phyloP scores from a whole-genome alignment of 2,888 invertebrate species.

The Lithosia quadra region DNA sequence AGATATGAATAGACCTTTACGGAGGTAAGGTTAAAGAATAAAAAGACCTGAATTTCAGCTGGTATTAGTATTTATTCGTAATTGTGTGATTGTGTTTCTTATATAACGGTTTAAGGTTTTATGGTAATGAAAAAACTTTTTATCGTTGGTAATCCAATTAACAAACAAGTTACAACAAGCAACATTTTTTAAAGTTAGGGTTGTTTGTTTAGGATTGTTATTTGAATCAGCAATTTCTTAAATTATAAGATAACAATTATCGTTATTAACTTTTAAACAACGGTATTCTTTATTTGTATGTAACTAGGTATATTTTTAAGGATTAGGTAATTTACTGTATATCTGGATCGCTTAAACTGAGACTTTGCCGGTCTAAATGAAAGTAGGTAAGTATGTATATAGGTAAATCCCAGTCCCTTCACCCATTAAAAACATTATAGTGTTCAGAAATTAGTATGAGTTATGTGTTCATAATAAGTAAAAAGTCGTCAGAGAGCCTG shows the following conservation, averaged over 20 bases:
- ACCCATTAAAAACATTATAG: no score
- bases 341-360: neutral
- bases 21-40: neutral
- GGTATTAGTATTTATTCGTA: constrained; percentile 5
- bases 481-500: no score
- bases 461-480: no score
- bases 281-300: neutral
- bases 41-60: neutral
- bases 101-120: constrained; percentile 8
- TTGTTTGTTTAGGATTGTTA: neutral
- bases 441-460: no score
- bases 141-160: constrained; percentile 15
- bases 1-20: no score
- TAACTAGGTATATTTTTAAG: no score
- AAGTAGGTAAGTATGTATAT: no score
- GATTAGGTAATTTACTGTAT: neutral
- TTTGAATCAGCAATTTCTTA: neutral
- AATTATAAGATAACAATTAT: neutral
- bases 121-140: constrained; percentile 18
- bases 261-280: neutral
- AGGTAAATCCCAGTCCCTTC: no score
- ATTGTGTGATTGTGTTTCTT: constrained; percentile 9
- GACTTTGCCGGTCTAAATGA: no score
- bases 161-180: neutral
- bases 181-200: neutral